Conservation (phyloP, 2,113 vertebrate species). For the Candoia aspera region DNA sequence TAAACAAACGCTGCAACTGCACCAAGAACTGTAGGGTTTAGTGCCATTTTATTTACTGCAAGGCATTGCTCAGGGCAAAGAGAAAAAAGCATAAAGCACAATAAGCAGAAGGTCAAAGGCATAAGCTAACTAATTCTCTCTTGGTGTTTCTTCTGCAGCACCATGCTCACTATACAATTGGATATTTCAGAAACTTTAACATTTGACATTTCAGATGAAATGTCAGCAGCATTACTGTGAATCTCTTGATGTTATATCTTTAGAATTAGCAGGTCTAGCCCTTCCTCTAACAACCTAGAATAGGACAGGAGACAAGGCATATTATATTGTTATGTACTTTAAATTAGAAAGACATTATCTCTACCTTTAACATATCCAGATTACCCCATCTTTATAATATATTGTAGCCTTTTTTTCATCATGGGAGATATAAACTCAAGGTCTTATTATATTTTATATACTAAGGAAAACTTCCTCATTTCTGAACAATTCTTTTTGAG, state of each 20-base stretch:
- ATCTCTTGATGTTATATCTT: constrained; percentile 43
- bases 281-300: constrained; percentile 18
- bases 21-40: not conserved
- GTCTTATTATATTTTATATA: not conserved
- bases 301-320: not conserved
- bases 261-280: constrained; percentile 32
- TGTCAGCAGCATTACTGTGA: constrained; percentile 57
- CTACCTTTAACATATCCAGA: not conserved
- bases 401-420: not conserved
- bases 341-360: not conserved
- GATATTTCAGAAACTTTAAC: constrained; percentile 58
- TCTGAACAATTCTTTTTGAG: not conserved
- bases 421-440: not conserved
- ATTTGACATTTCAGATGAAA: constrained; percentile 70
- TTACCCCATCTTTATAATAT: not conserved
- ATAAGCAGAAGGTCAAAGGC: constrained; percentile 57
- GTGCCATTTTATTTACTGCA: constrained; percentile 6
- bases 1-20: not conserved
- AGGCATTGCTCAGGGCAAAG: constrained; percentile 24
- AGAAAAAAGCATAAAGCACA: constrained; percentile 32
- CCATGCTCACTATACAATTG: constrained; percentile 39
- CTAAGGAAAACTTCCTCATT: not conserved
- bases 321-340: not conserved
- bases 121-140: constrained; percentile 48
- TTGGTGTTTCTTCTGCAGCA: constrained; percentile 51